Evolutionary conservation across 2,888 invertebrate genomes (phyloP).

Genomic region (Stenodera caucasica): DNA sequence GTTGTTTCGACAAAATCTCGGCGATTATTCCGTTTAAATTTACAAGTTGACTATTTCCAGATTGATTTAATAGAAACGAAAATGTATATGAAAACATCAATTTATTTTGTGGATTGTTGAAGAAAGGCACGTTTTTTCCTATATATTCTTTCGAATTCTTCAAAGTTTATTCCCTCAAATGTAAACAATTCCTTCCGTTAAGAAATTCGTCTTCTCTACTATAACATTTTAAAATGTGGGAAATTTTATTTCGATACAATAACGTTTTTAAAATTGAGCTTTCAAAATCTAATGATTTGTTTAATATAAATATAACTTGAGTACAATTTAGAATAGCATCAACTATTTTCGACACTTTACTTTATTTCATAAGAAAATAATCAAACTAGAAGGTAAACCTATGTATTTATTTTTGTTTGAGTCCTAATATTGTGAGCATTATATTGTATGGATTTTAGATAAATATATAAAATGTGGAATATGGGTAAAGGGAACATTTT

Average conservation of each 20-base stretch:
- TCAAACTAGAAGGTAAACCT: constrained; percentile 41
- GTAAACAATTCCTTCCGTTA: constrained; percentile 27
- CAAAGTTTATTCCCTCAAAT: constrained; percentile 4
- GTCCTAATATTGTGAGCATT: constrained; percentile 47
- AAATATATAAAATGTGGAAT: constrained; percentile 39
- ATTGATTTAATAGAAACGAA: not conserved
- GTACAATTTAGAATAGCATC: constrained; percentile 26
- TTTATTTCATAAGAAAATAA: constrained; percentile 45
- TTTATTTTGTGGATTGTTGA: not conserved
- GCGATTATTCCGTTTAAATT: constrained; percentile 3
- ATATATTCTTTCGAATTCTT: not conserved
- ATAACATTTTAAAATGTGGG: not conserved
- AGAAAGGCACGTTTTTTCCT: not conserved
- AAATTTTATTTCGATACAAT: not conserved
- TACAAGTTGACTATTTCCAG: constrained; percentile 2
- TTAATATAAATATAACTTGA: constrained; percentile 16
- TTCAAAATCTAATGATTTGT: constrained; percentile 10
- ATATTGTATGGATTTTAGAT: constrained; percentile 40
- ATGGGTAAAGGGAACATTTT: too few relatives aligned
- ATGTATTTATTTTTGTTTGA: constrained; percentile 45
- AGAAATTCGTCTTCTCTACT: not conserved
- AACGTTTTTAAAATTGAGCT: not conserved
- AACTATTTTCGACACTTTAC: constrained; percentile 24
- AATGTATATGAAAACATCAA: not conserved
- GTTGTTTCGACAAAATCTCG: constrained; percentile 30